phyloP scores from a whole-genome alignment of 2,888 invertebrate genomes.

The Epicampocera succincta region DNA sequence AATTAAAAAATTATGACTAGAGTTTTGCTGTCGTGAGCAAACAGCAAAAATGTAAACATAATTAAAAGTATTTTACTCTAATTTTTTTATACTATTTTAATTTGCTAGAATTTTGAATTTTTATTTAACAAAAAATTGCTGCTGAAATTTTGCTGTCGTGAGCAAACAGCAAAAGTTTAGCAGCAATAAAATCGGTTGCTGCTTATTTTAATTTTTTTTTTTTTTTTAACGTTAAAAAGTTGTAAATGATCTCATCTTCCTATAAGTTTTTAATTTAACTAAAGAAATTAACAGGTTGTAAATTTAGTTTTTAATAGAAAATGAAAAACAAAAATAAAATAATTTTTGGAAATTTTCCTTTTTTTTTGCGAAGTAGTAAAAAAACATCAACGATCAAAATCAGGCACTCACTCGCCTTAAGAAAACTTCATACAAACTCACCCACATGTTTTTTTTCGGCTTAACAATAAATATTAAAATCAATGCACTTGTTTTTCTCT shows the following conservation, averaged over 20 bases:
- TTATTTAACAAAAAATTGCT: constrained; percentile 70
- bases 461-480: neutral
- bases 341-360: constrained; percentile 43
- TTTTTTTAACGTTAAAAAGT: too few relatives aligned
- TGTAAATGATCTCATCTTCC: constrained; percentile 39
- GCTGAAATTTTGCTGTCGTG: constrained; percentile 77
- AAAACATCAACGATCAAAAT: constrained; percentile 1
- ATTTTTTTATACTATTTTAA: neutral
- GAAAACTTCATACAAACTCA: neutral
- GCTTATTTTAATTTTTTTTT: neutral
- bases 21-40: constrained; percentile 80
- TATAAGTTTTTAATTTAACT: constrained; percentile 3
- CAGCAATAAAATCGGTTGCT: constrained; percentile 63
- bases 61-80: neutral
- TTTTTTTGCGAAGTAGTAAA: neutral
- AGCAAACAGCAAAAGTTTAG: constrained; percentile 78
- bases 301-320: neutral
- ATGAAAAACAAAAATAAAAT: neutral
- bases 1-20: constrained; percentile 73
- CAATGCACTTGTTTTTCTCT: neutral
- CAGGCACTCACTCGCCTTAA: neutral
- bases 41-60: constrained; percentile 78
- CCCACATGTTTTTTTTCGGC: neutral
- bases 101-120: neutral
- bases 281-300: constrained; percentile 48